These are phyloP conservation scores for Cotesia vestalis DNA, from an alignment of 1,140 invertebrate species.

Conservation along the genomic window DNA sequence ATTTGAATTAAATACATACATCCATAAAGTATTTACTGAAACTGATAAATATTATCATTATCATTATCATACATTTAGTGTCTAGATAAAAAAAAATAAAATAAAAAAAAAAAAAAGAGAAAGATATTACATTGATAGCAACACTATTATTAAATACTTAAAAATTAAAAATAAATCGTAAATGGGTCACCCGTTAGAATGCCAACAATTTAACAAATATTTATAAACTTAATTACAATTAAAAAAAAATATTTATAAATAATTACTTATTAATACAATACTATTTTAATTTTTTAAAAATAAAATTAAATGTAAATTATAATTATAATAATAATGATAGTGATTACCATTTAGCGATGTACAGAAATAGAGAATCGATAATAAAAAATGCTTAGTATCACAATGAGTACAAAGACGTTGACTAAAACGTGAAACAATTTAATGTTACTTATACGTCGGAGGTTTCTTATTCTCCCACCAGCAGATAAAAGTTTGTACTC, in stretches of 20 bases:
- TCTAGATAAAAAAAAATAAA: too few relatives aligned
- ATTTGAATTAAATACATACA: not conserved
- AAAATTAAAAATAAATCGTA: conserved; percentile 14
- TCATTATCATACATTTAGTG: too few relatives aligned
- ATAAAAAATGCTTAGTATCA: not conserved
- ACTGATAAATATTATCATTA: too few relatives aligned
- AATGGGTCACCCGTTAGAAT: conserved; percentile 38
- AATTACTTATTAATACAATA: not conserved
- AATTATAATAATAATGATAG: not conserved
- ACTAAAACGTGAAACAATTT: conserved; percentile 28
- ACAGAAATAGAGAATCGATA: not conserved
- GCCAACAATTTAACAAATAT: conserved; percentile 17
- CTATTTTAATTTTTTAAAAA: not conserved
- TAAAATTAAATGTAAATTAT: not conserved
- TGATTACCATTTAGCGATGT: not conserved
- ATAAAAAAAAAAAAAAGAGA: not conserved
- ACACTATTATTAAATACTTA: not conserved
- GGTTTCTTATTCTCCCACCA: too few relatives aligned
- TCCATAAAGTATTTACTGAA: too few relatives aligned
- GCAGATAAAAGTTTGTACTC: not conserved
- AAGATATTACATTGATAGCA: not conserved
- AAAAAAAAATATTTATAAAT: conserved; percentile 12
- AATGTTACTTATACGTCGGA: not conserved
- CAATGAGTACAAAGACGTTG: conserved; percentile 8
- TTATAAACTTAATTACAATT: not conserved